Evolutionary conservation across 2,888 invertebrate genomes (phyloP), one percentile per base, ranked within the genome.

Genomic region (Idaea aversata): DNA sequence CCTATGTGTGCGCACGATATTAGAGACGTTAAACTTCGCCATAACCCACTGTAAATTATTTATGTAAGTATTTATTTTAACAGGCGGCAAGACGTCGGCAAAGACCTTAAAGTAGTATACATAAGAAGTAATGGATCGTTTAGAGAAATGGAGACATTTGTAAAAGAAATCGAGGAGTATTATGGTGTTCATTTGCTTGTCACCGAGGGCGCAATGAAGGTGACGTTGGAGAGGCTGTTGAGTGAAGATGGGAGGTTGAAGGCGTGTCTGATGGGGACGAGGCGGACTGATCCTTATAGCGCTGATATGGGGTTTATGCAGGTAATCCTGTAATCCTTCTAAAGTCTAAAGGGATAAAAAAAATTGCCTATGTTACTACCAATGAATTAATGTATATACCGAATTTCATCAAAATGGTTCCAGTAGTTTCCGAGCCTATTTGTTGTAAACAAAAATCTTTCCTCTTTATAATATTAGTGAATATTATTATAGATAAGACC

Each of bases 181-280:
- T 99, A 98, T 85, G 94, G 95, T 65, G 89, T 99, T 34, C 93
- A 96, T 61, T 86, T 99, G 68, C 86, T 95, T 47, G 95, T 94
- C 36, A 94, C 95, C 15, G 93, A 94, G 7, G 95, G 95, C 0
- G 95, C 95, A 0, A 95, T 99, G 72, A 97, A 96, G 85, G 87
- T 91, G 16, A 96, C 96, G 0, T 88, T 99, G 58, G 85, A 87
- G 15, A 88, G 91, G 58, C 87, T 98, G 67, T 88, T 96, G 61
- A 81, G 91, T 0, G 88, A 93, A 13, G 94, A 94, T 77, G 86
- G 86, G 0, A 85, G 94, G 62, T 91, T 99, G 36, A 96, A 97
- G 83, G 98, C 97, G 0, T 96, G 97, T 65, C 92, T 99, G 5
- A 98, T 99, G 97, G 99, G 99, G 7, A 97, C 97, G 5, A 93